Evolutionary conservation across 2,888 invertebrate genomes (phyloP).

Genomic region (Conops quadrifasciatus): DNA sequence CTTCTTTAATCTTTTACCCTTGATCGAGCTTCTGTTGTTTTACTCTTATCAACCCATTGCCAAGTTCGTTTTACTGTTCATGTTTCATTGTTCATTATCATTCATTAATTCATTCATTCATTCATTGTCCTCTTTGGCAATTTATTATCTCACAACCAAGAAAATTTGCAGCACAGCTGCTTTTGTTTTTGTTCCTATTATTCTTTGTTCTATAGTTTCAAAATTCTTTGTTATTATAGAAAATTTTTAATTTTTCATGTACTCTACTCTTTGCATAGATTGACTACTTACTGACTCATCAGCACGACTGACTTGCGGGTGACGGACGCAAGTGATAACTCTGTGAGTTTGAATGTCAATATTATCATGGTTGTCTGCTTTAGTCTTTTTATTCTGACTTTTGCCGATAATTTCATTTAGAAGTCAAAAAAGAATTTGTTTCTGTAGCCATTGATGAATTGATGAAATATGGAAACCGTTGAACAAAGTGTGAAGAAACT

Average conservation of each 20-base stretch:
- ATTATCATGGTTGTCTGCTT: no score
- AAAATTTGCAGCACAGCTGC: background rate
- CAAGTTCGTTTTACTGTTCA: background rate
- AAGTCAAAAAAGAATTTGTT: no score
- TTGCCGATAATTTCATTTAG: no score
- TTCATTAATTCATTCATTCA: background rate
- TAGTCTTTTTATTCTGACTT: no score
- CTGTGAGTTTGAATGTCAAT: no score
- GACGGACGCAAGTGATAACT: no score
- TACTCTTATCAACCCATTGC: background rate
- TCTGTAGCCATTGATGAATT: no score
- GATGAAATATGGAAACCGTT: no score
- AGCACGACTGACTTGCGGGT: no score
- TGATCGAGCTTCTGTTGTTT: background rate
- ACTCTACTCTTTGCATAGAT: background rate
- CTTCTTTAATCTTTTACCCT: background rate
- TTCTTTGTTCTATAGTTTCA: background rate
- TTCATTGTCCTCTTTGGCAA: constrained; percentile 11
- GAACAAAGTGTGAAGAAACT: no score
- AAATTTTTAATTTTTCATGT: constrained; percentile 7
- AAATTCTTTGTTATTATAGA: constrained; percentile 18
- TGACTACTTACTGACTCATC: no score
- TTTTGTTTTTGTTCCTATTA: background rate
- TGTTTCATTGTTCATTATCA: no score
- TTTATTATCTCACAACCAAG: constrained; percentile 36